Evolutionary conservation across 2,113 vertebrate species (phyloP), one percentile per base, ranked within the genome.

Genomic region (Channa argus): DNA sequence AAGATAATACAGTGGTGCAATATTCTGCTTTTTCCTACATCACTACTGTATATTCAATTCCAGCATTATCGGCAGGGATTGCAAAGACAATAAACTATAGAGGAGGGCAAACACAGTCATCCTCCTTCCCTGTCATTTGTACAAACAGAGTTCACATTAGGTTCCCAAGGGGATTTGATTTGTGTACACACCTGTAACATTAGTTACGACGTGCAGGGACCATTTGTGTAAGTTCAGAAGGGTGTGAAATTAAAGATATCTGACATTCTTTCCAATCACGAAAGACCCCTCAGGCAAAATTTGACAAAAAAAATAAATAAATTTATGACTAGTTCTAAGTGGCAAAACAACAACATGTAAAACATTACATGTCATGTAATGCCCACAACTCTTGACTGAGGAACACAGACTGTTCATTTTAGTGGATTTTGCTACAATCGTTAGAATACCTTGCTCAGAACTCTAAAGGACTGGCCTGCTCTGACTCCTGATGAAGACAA

Each of bases 61-160:
- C 11, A 37, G 4, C 11, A 39, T 36, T 33, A 76, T 62, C 38
- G 61, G 15, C 38, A 58, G 47, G 15, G 34, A 79, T 63, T 55
- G 56, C 51, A 74, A 6, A 38, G 45, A n/a, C 75, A 74, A 77
- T 38, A 61, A 58, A 64, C 43, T 10, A 39, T 2, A 0, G 34
- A 67, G 38, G 15, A 62, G 24, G 49, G 33, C 6, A 55, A 80
- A 65, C 46, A 58, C 5, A 43, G 6, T 12, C 37, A 0, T 50
- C 41, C 7, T 73, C 62, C 14, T 60, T 24, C 24, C 24, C 61
- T 11, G 5, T 69, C 58, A 68, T 75, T 49, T 65, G 56, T 6
- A 74, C 58, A 83, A 88, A 65, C 50, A 38, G 50, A 67, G 24
- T 72, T 56, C 63, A 65, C 63, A 24, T 51, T 66, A 13, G 5